Conservation (phyloP, 2,888 invertebrate species). For the Cheilosia pagana region DNA sequence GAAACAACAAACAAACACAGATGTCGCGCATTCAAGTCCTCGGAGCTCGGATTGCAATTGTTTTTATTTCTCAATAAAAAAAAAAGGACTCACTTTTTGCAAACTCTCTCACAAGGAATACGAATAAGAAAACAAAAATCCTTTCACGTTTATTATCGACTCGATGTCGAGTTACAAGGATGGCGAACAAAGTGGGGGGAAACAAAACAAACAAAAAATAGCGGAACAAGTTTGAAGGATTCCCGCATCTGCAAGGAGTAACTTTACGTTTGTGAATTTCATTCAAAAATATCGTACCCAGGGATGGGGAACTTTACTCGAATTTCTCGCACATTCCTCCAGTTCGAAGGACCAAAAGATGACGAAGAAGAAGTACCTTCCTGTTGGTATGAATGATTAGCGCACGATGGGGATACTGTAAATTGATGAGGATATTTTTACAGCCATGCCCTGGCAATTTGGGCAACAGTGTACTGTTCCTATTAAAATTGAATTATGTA, state of each 20-base stretch:
- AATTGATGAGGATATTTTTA: constrained; percentile 27
- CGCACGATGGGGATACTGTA: constrained; percentile 12
- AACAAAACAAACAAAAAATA: background rate
- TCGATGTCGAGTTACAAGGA: background rate
- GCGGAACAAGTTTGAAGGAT: constrained; percentile 47
- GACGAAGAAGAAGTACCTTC: background rate
- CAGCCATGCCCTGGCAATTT: constrained; percentile 4
- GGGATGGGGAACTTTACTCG: constrained; percentile 41
- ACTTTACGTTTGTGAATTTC: constrained; percentile 41
- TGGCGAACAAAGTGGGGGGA: background rate
- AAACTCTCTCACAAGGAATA: constrained; percentile 2
- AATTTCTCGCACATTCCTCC: constrained; percentile 41
- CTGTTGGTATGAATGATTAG: constrained; percentile 55
- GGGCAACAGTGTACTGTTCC: constrained; percentile 46
- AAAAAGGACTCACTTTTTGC: constrained; percentile 24
- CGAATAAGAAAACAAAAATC: constrained; percentile 21
- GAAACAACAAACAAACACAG: constrained; percentile 68
- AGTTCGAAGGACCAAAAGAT: constrained; percentile 39
- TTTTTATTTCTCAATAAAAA: constrained; percentile 72
- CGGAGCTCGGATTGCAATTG: constrained; percentile 66
- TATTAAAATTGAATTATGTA: constrained; percentile 60
- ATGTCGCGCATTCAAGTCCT: constrained; percentile 68
- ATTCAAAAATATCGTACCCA: constrained; percentile 24
- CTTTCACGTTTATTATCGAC: constrained; percentile 43
- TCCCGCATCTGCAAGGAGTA: constrained; percentile 31